Evolutionary conservation across 2,113 vertebrate genomes (phyloP).

Genomic region (Piprites chloris): DNA sequence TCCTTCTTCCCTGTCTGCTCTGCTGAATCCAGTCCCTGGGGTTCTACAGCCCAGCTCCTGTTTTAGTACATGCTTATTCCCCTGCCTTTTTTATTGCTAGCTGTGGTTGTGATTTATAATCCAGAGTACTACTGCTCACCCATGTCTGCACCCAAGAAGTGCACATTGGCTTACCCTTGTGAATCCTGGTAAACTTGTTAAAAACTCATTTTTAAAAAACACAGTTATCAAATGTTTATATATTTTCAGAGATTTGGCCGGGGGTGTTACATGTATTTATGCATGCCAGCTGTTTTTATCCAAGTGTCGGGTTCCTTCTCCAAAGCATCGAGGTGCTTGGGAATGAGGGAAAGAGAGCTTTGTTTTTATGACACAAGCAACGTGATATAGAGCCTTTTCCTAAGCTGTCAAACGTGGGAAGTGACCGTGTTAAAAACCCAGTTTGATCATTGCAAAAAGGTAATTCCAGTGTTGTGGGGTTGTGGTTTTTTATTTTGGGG

Average conservation of each 20-base stretch:
- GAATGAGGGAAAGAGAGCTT: neutral
- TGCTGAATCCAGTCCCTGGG: neutral
- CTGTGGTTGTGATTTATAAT: neutral
- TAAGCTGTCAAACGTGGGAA: neutral
- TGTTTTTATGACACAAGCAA: neutral
- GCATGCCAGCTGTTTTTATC: neutral
- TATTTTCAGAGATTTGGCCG: neutral
- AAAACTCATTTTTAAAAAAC: neutral
- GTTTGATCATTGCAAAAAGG: neutral
- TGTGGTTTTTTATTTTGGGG: neutral
- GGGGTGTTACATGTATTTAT: neutral
- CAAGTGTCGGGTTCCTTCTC: neutral
- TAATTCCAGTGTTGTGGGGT: rapidly evolving
- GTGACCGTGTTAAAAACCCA: neutral
- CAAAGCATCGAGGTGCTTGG: neutral
- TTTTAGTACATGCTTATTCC: neutral
- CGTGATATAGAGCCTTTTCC: neutral
- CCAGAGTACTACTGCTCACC: neutral
- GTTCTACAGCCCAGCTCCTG: neutral
- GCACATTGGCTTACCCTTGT: neutral
- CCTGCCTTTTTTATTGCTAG: neutral
- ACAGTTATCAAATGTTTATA: neutral
- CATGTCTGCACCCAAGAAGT: neutral
- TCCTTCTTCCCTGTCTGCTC: neutral
- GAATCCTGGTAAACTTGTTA: no score